Conservation (phyloP, 2,888 invertebrate genomes). For the Caenorhabditis uteleia region DNA sequence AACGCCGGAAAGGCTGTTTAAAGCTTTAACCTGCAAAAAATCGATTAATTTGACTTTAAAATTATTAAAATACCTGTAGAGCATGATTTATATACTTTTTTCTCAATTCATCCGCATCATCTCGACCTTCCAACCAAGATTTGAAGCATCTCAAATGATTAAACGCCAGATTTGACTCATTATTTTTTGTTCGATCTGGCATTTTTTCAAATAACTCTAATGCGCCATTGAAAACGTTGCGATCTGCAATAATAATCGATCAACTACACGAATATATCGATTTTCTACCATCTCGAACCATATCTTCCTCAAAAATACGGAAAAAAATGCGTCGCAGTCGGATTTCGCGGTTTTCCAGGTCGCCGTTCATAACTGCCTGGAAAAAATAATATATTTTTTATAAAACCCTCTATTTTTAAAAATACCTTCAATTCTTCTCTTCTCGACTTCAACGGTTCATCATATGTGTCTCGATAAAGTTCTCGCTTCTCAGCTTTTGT, state of each 20-base stretch:
- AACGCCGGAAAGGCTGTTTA: conserved; percentile 1
- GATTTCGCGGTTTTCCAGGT: too few relatives aligned
- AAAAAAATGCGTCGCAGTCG: not conserved
- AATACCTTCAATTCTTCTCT: conserved; percentile 27
- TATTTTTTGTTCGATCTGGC: conserved; percentile 17
- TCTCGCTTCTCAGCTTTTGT: conserved; percentile 38
- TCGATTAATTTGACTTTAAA: not conserved
- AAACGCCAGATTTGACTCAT: conserved; percentile 3
- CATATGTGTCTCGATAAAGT: conserved; percentile 13
- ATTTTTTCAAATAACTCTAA: conserved; percentile 28
- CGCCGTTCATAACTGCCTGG: not conserved
- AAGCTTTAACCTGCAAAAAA: conserved; percentile 3
- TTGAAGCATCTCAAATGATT: conserved; percentile 16
- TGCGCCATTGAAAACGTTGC: too few relatives aligned
- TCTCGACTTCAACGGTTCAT: conserved; percentile 30
- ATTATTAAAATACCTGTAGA: conserved; percentile 1
- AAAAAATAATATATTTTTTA: not conserved
- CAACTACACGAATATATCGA: too few relatives aligned
- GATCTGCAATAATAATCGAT: too few relatives aligned
- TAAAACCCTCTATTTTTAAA: not conserved
- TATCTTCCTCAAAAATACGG: conserved; percentile 11
- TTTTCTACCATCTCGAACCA: too few relatives aligned
- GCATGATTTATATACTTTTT: conserved; percentile 1
- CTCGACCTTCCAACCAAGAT: conserved; percentile 5
- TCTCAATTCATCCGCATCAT: conserved; percentile 2